A percentile compares a stretch with the other conserved stretches of the same genome.
Conservation (phyloP, 2,113 vertebrate species). For the Ammodytes dubius region DNA sequence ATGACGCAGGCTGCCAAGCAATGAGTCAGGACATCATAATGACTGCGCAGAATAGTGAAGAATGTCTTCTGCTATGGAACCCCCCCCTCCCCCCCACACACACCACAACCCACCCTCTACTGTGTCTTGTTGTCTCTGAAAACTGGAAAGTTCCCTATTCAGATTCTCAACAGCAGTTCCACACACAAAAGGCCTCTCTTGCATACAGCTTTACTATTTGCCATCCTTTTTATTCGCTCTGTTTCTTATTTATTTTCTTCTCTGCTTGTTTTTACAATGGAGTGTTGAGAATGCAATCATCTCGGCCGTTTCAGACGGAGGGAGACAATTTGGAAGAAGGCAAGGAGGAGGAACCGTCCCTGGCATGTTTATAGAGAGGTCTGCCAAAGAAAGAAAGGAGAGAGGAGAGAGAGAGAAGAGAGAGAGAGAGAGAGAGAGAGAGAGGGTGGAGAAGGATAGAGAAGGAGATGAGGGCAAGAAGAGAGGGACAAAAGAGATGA, state of each 20-base stretch:
- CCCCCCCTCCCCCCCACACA: not conserved
- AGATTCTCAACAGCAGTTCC: constrained; percentile 45
- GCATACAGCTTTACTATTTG: not conserved
- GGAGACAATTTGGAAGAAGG: constrained; percentile 58
- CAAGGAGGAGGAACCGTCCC: constrained; percentile 44
- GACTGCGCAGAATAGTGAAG: constrained; percentile 42
- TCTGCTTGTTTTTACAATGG: constrained; percentile 57
- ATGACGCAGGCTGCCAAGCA: constrained; percentile 50
- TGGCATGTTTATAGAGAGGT: constrained; percentile 73
- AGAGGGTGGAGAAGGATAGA: constrained; percentile 21
- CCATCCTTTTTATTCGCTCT: not conserved
- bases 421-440: not conserved
- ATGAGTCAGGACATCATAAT: constrained; percentile 70
- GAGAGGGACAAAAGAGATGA: constrained; percentile 31
- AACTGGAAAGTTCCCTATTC: constrained; percentile 45
- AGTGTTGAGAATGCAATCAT: constrained; percentile 74
- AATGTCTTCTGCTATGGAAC: constrained; percentile 33
- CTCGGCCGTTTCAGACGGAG: constrained; percentile 53
- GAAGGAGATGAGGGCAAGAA: no score
- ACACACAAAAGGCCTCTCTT: constrained; percentile 24
- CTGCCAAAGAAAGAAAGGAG: constrained; percentile 33
- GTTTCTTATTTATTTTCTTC: not conserved
- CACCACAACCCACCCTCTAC: constrained; percentile 13
- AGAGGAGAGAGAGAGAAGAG: constrained; percentile 20
- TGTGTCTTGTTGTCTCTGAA: constrained; percentile 46